A percentile compares a stretch with the other conserved stretches of the same genome.
Evolutionary conservation across 2,113 vertebrate genomes (phyloP).

Genomic region (Gymnocephalus cernua): DNA sequence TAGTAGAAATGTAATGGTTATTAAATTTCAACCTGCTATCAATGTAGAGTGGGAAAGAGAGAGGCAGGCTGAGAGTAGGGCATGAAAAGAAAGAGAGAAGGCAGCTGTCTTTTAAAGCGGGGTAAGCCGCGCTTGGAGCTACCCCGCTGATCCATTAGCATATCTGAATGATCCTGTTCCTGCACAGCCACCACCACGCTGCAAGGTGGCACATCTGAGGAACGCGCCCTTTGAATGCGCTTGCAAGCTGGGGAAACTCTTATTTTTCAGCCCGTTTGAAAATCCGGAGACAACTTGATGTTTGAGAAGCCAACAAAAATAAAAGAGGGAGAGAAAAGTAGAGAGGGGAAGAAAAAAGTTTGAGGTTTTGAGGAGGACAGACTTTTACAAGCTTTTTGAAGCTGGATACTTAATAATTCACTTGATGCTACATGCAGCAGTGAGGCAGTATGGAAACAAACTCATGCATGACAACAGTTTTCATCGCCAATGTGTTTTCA

Average conservation of each 20-base stretch:
- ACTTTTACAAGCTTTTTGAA: slow-evolving; percentile 84
- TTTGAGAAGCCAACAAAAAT: slow-evolving; percentile 84
- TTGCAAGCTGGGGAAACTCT: slow-evolving; percentile 81
- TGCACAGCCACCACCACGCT: slow-evolving; percentile 83
- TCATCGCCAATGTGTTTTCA: slow-evolving; percentile 48
- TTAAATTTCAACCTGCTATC: slow-evolving; percentile 81
- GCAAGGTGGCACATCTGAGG: slow-evolving; percentile 89
- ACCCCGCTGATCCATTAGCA: slow-evolving; percentile 88
- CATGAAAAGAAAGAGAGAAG: slow-evolving; percentile 84
- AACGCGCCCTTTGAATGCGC: slow-evolving; percentile 83
- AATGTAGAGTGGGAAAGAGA: slow-evolving; percentile 75
- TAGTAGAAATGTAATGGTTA: slow-evolving; percentile 81
- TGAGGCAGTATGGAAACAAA: slow-evolving; percentile 67
- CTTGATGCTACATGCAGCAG: slow-evolving; percentile 80
- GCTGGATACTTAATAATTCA: slow-evolving; percentile 86
- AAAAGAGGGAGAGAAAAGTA: slow-evolving; percentile 71
- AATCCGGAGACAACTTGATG: slow-evolving; percentile 84
- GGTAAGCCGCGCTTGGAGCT: slow-evolving; percentile 84
- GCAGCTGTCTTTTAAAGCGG: slow-evolving; percentile 87
- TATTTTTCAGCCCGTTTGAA: slow-evolving; percentile 84
- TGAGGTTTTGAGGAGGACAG: slow-evolving; percentile 78
- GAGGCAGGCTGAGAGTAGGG: slow-evolving; percentile 75
- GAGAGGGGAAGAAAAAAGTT: slow-evolving; percentile 77
- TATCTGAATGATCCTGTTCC: slow-evolving; percentile 88
- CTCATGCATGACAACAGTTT: slow-evolving; percentile 69